Evolutionary conservation across 2,113 vertebrate species (phyloP).

Genomic region (Ranitomeya imitator): DNA sequence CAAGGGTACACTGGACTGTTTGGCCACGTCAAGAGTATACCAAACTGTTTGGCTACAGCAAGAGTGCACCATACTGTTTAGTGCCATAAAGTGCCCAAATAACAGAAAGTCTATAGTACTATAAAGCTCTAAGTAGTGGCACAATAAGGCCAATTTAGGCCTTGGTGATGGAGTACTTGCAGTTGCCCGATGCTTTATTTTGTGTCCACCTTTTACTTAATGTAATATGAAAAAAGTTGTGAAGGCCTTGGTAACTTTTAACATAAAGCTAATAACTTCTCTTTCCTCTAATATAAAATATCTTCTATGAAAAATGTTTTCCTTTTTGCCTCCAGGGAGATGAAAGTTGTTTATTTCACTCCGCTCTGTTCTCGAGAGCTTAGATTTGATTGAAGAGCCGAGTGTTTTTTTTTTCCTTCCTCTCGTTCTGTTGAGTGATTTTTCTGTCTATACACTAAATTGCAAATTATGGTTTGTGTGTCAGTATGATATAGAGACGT

Average conservation of each 20-base stretch:
- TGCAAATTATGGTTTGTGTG: neutral
- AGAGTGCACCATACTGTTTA: no score
- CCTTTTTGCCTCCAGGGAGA: neutral
- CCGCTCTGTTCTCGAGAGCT: neutral
- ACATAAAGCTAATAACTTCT: neutral
- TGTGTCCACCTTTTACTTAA: neutral
- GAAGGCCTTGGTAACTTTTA: neutral
- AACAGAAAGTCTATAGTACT: neutral
- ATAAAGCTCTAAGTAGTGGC: neutral
- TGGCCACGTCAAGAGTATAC: no score
- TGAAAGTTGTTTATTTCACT: conserved; percentile 2
- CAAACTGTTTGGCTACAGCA: no score
- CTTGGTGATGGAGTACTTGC: neutral
- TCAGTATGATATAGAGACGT: neutral
- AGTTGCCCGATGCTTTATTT: neutral
- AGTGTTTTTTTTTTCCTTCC: neutral
- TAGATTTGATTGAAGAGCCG: neutral
- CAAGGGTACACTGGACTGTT: no score
- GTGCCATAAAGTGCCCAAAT: neutral
- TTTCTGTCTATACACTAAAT: conserved; percentile 15
- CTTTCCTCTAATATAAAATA: neutral
- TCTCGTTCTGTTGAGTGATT: neutral
- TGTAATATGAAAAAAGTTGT: neutral
- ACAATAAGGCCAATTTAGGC: neutral
- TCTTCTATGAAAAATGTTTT: neutral